Evolutionary conservation across 2,888 invertebrate species (phyloP).

Genomic region (Agrilus mali): DNA sequence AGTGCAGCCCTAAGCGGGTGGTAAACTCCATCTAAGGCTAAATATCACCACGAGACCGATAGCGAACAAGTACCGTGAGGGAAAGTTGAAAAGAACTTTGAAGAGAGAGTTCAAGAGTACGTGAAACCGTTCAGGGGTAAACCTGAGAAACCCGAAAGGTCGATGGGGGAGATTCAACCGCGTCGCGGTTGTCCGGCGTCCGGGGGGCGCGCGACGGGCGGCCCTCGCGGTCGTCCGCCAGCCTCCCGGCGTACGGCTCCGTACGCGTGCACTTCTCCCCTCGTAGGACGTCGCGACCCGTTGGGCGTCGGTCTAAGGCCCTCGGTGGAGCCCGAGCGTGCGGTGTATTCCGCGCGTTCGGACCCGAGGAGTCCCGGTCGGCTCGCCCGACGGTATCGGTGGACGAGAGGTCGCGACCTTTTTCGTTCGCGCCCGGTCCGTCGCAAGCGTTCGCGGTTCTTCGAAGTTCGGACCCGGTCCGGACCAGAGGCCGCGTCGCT

Average conservation of each 20-base stretch:
- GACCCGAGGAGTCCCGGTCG: slow-evolving; percentile 11
- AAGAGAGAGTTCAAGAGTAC: slow-evolving; percentile 39
- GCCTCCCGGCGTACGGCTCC: slow-evolving; percentile 10
- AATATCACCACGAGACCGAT: slow-evolving; percentile 48
- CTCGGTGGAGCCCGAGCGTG: slow-evolving; percentile 17
- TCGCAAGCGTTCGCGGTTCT: slow-evolving; percentile 19
- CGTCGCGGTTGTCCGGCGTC: slow-evolving; percentile 10
- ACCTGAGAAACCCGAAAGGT: slow-evolving; percentile 24
- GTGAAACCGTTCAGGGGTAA: slow-evolving; percentile 35
- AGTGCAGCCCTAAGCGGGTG: slow-evolving; percentile 45
- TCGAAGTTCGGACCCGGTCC: slow-evolving; percentile 2
- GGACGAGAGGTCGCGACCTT: slow-evolving; percentile 6
- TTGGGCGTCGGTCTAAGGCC: slow-evolving; percentile 35
- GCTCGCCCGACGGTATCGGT: slow-evolving; percentile 14
- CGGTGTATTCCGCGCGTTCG: slow-evolving; percentile 3
- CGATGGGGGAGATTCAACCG: slow-evolving; percentile 19
- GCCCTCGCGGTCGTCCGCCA: slow-evolving; percentile 8
- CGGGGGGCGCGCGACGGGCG: slow-evolving; percentile 9
- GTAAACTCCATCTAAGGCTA: slow-evolving; percentile 41
- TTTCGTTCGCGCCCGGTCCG: slow-evolving; percentile 14
- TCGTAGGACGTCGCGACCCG: slow-evolving; percentile 44
- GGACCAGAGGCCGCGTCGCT: neutral
- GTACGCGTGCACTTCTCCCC: slow-evolving; percentile 33
- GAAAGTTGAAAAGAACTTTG: slow-evolving; percentile 25
- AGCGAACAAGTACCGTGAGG: slow-evolving; percentile 44